phyloP scores from a whole-genome alignment of 2,888 invertebrate species.

The Crioceris asparagi region DNA sequence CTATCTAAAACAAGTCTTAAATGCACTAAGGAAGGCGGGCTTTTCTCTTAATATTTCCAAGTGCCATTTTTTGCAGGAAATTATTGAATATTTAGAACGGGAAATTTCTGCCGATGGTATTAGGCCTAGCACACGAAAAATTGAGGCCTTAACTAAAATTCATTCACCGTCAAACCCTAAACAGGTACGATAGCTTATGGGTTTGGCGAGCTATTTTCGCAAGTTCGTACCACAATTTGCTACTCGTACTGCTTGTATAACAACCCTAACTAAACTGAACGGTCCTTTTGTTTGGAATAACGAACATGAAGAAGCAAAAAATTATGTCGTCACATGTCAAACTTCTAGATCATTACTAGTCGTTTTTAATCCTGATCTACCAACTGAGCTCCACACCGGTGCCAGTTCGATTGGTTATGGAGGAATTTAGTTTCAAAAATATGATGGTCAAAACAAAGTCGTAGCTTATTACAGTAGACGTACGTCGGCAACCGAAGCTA shows the following conservation, averaged over 20 bases:
- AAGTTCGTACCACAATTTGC: slow-evolving; percentile 23
- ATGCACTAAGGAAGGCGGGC: not conserved
- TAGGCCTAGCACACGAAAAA: no score
- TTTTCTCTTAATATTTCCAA: slow-evolving; percentile 9
- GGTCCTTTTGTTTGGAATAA: slow-evolving; percentile 9
- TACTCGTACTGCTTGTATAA: slow-evolving; percentile 17
- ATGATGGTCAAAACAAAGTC: slow-evolving; percentile 3
- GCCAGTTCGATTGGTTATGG: not conserved
- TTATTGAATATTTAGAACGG: slow-evolving; percentile 8
- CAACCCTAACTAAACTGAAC: slow-evolving; percentile 10
- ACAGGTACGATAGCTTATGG: slow-evolving; percentile 23
- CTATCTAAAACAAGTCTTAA: not conserved
- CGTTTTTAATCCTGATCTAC: not conserved
- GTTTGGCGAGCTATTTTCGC: no score
- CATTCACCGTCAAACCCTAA: slow-evolving; percentile 20
- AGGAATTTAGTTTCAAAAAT: not conserved
- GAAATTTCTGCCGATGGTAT: slow-evolving; percentile 8
- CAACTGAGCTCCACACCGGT: not conserved
- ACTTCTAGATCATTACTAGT: not conserved
- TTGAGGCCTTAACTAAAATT: no score
- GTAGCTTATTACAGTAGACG: slow-evolving; percentile 24
- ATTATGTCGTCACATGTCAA: not conserved
- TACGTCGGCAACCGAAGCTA: slow-evolving; percentile 21
- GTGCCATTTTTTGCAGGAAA: slow-evolving; percentile 8
- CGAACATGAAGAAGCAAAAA: slow-evolving; percentile 2